Percentiles rank a stretch among this genome's conserved stretches.
phyloP scores from a whole-genome alignment of 2,888 invertebrate species.

The Acrobasis repandana region DNA sequence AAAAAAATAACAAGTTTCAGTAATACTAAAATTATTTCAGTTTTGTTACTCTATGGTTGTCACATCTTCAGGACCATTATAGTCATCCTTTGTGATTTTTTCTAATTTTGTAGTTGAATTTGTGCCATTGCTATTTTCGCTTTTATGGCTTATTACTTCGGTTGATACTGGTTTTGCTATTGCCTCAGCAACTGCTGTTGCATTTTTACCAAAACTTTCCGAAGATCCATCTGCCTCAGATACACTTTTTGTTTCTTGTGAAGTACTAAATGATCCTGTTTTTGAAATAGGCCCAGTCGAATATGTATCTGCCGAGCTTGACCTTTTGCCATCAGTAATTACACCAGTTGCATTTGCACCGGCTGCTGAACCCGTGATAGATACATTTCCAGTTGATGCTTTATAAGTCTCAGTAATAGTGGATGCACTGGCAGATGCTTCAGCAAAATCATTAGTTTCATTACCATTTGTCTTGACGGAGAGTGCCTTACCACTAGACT shows the following conservation, averaged over 20 bases:
- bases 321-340: neutral
- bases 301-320: neutral
- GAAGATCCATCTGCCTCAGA: slow-evolving; percentile 8
- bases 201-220: slow-evolving; percentile 15
- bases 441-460: slow-evolving; percentile 6
- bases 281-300: neutral
- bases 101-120: slow-evolving; percentile 1
- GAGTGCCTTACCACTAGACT: neutral
- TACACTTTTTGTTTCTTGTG: neutral
- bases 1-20: neutral
- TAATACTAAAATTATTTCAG: neutral
- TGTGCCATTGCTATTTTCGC: slow-evolving; percentile 7
- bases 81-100: neutral
- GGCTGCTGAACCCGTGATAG: slow-evolving; percentile 5
- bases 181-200: slow-evolving; percentile 2
- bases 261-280: slow-evolving; percentile 2
- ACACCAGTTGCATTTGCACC: neutral
- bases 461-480: neutral
- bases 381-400: neutral
- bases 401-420: slow-evolving; percentile 9
- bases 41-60: neutral
- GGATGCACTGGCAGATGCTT: slow-evolving; percentile 1
- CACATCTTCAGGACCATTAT: neutral
- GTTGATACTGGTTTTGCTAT: neutral
- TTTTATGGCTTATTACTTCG: neutral